Conservation (phyloP, 2,888 invertebrate genomes). For the Lasius platythorax region DNA sequence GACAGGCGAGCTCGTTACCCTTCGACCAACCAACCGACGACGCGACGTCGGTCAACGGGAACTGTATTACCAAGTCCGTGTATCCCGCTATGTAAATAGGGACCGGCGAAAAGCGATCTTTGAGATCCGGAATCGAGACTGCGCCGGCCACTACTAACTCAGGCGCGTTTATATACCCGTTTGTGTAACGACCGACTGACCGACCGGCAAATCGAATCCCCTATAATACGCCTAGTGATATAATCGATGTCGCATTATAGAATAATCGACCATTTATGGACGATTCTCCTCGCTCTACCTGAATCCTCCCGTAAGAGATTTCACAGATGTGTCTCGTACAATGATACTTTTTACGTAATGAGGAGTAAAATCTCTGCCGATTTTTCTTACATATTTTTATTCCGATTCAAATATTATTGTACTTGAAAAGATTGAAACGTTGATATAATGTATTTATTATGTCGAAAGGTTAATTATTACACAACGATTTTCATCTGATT, state of each 20-base stretch:
- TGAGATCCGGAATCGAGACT: constrained; percentile 77
- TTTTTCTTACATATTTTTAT: background rate
- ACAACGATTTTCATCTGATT: constrained; percentile 4
- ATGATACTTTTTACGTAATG: background rate
- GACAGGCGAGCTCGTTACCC: constrained; percentile 63
- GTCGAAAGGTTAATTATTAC: constrained; percentile 6
- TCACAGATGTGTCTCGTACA: background rate
- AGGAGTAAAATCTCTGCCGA: background rate
- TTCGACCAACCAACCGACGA: constrained; percentile 57
- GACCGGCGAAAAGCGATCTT: constrained; percentile 84
- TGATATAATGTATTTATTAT: background rate
- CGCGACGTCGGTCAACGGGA: constrained; percentile 64
- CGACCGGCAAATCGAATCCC: constrained; percentile 31
- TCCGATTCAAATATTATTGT: background rate
- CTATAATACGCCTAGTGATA: background rate
- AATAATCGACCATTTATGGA: constrained; percentile 14
- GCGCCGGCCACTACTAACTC: constrained; percentile 21
- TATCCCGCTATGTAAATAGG: constrained; percentile 84
- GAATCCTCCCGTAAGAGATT: background rate
- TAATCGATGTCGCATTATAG: constrained; percentile 36
- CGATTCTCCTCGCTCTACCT: background rate
- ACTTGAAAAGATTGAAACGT: background rate
- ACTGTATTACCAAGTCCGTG: constrained; percentile 81
- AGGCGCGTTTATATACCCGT: constrained; percentile 32
- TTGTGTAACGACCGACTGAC: constrained; percentile 29